phyloP scores from a whole-genome alignment of 2,888 invertebrate genomes.

The Caenorhabditis sp. region DNA sequence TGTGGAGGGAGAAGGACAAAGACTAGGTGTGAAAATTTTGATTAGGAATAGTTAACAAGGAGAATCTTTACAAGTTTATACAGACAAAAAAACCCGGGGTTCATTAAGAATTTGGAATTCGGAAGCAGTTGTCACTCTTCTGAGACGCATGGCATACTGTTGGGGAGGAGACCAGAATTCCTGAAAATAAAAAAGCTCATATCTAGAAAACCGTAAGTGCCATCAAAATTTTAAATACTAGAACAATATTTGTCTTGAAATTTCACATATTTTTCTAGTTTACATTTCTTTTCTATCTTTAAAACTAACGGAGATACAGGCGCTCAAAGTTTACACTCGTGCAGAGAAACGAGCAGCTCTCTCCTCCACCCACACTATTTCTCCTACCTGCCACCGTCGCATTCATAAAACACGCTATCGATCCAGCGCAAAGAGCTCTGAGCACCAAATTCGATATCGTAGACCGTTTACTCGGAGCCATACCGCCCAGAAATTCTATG shows the following conservation, averaged over 20 bases:
- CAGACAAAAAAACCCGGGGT: background rate
- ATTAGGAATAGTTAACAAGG: conserved; percentile 2
- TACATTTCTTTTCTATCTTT: background rate
- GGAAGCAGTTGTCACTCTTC: conserved; percentile 23
- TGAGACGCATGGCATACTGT: conserved; percentile 30
- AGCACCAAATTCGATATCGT: conserved; percentile 83
- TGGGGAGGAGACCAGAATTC: conserved; percentile 49
- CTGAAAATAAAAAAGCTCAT: conserved; percentile 10
- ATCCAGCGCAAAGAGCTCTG: conserved; percentile 84
- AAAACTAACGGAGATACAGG: background rate
- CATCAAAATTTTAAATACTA: too few relatives aligned
- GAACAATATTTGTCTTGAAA: background rate
- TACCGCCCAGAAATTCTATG: conserved; percentile 83
- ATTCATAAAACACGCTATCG: conserved; percentile 84
- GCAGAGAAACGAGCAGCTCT: background rate
- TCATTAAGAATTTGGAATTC: conserved; percentile 26
- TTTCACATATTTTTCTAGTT: background rate
- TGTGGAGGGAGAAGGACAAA: background rate
- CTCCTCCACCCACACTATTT: too few relatives aligned
- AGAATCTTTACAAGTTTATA: conserved; percentile 13
- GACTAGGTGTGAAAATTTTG: conserved; percentile 9
- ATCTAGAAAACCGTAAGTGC: too few relatives aligned
- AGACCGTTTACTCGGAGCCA: conserved; percentile 80
- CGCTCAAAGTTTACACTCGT: too few relatives aligned
- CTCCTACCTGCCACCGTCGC: conserved; percentile 84